A percentile compares a stretch with the other conserved stretches of the same genome.
These are phyloP conservation scores for Falcaria lacertinaria DNA, from an alignment of 2,888 invertebrate species.

Conservation along the genomic window DNA sequence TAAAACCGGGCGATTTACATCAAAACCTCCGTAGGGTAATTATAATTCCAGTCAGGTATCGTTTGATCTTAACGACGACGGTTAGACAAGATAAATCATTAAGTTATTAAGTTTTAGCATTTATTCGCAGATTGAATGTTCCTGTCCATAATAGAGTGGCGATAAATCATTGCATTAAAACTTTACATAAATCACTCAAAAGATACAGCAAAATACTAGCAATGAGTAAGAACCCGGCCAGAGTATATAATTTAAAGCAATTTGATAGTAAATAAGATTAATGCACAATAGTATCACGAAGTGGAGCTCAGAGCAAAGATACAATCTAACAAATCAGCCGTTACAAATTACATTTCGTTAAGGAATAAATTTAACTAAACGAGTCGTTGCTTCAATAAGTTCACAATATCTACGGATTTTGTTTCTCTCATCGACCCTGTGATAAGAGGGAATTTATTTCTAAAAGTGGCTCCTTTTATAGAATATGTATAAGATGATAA, in stretches of 20 bases:
- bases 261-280: constrained; percentile 29
- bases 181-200: not conserved
- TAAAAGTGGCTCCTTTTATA: not conserved
- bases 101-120: not conserved
- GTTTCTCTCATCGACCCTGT: not conserved
- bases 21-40: too few species aligned
- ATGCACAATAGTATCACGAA: constrained; percentile 25
- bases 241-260: constrained; percentile 8
- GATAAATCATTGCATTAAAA: not conserved
- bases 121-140: not conserved
- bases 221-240: not conserved
- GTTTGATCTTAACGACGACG: too few species aligned
- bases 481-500: not conserved
- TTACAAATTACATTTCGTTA: constrained; percentile 27
- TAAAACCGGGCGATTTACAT: too few species aligned
- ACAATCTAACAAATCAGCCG: constrained; percentile 20
- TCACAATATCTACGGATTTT: constrained; percentile 9
- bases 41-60: too few species aligned
- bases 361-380: constrained; percentile 29
- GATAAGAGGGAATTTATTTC: not conserved
- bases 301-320: constrained; percentile 16
- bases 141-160: not conserved
- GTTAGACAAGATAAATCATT: not conserved
- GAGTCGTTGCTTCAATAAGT: constrained; percentile 21
- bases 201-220: not conserved